Percentiles rank a stretch among this genome's conserved stretches.
Conservation (phyloP, 2,797 vertebrate genomes). For the Chelmon rostratus region DNA sequence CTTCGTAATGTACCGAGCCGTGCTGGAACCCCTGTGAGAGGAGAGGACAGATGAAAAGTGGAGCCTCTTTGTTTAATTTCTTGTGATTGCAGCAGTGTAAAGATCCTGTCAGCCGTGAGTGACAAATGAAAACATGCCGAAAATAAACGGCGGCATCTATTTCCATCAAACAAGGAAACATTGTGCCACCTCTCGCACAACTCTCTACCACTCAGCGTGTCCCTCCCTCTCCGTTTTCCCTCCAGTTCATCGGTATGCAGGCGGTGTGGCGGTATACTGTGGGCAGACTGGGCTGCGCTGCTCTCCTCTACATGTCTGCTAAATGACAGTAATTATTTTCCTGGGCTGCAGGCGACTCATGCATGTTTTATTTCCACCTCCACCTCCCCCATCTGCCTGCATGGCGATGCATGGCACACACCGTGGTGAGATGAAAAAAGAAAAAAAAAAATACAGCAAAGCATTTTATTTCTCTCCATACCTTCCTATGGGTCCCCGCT, state of each 20-base stretch:
- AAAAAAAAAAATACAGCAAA: conserved; percentile 40
- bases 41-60: conserved; percentile 27
- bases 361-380: conserved; percentile 85
- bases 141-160: conserved; percentile 66
- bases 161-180: conserved; percentile 57
- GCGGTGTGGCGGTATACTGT: conserved; percentile 67
- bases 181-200: conserved; percentile 36
- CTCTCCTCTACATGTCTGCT: conserved; percentile 85
- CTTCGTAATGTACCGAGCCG: conserved; percentile 7
- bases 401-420: conserved; percentile 73
- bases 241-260: conserved; percentile 81
- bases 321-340: conserved; percentile 88
- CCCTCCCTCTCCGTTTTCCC: conserved; percentile 53
- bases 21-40: conserved; percentile 5
- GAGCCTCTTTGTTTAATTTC: conserved; percentile 50
- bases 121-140: conserved; percentile 54
- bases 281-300: conserved; percentile 72
- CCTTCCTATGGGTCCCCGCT: conserved; percentile 70
- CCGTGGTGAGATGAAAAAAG: conserved; percentile 53
- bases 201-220: conserved; percentile 49
- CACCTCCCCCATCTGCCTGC: conserved; percentile 83
- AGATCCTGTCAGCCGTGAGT: conserved; percentile 45
- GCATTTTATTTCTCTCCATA: conserved; percentile 75
- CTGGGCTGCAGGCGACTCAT: conserved; percentile 85
- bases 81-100: conserved; percentile 38